A percentile compares a stretch with the other conserved stretches of the same genome.
phyloP scores from a whole-genome alignment of 2,113 vertebrate species.

The Phylloscopus whistleri region DNA sequence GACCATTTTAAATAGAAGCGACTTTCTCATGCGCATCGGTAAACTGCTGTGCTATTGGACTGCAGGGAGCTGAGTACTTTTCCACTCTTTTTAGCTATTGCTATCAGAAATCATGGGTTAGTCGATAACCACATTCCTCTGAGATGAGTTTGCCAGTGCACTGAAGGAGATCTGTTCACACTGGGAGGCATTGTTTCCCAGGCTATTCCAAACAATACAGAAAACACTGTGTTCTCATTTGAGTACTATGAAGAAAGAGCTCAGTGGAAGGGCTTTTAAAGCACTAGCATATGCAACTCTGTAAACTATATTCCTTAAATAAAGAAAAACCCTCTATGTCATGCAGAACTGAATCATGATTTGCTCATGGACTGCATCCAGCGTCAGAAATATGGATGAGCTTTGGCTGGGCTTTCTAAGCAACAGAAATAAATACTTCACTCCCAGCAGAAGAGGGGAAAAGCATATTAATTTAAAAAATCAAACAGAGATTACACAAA shows the following conservation, averaged over 20 bases:
- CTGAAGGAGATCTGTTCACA: conserved; percentile 39
- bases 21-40: not conserved
- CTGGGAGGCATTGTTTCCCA: conserved; percentile 51
- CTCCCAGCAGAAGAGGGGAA: not conserved
- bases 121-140: conserved; percentile 42
- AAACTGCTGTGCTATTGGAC: conserved; percentile 9
- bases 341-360: not conserved
- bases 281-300: conserved; percentile 10
- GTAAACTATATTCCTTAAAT: conserved; percentile 36
- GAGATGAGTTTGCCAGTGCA: conserved; percentile 41
- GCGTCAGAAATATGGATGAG: conserved; percentile 18
- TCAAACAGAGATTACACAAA: not conserved
- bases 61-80: conserved; percentile 38
- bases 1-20: conserved; percentile 22
- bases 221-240: conserved; percentile 33
- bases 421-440: conserved; percentile 4
- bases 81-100: conserved; percentile 46
- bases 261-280: conserved; percentile 18
- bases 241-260: conserved; percentile 10
- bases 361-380: not conserved
- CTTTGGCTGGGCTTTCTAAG: not conserved
- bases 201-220: conserved; percentile 51
- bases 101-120: conserved; percentile 48
- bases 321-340: conserved; percentile 13
- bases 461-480: not conserved